Evolutionary conservation across 2,888 invertebrate species (phyloP), one percentile per base, ranked within the genome.

Genomic region (Macaria liturata): DNA sequence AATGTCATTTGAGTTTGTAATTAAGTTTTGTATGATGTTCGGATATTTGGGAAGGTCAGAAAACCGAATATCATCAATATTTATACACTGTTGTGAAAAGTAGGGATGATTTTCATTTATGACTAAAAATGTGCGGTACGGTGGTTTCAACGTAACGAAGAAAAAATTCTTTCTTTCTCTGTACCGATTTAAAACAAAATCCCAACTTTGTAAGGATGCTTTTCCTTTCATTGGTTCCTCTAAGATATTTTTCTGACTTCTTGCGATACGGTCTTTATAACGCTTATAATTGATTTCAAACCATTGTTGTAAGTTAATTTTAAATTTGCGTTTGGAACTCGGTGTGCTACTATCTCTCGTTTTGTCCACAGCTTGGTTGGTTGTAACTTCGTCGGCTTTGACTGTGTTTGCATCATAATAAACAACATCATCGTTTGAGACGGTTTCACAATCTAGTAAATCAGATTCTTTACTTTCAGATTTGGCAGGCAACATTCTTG

Each of bases 51-150:
- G 56, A 43, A 88, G 67, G 54, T 88, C 84, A 43, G 78, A 78
- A 68, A 79, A 80, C 56, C 76, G 64, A 61, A 91, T 88, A 54
- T 81, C 72, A 62, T 83, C 79, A 60, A 91, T 84, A 67, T 88
- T 82, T 6, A 84, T 80, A 60, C 87, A 91, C 59, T 78, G 75
- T 32, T 37, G 34, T 2, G 34, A 37, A 37, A 37, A 37, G 7
- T 6, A 37, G 34, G 5, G 4, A 37, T 37, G 72, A 42, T 67
- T 73, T 9, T 59, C 66, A 66, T 84, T 72, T 20, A 88, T 78
- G 32, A 84, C 84, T 76, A 91, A 82, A 71, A 83, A 90, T 64
- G 89, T 82, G 48, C 87, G 80, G 68, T 68, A 83, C 1, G 89
- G 91, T 58, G 75, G 61, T 59, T 74, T 80, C 56, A 84, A 71